Evolutionary conservation across 2,888 invertebrate species (phyloP), one percentile per base, ranked within the genome.

Genomic region (Philonicus albiceps): DNA sequence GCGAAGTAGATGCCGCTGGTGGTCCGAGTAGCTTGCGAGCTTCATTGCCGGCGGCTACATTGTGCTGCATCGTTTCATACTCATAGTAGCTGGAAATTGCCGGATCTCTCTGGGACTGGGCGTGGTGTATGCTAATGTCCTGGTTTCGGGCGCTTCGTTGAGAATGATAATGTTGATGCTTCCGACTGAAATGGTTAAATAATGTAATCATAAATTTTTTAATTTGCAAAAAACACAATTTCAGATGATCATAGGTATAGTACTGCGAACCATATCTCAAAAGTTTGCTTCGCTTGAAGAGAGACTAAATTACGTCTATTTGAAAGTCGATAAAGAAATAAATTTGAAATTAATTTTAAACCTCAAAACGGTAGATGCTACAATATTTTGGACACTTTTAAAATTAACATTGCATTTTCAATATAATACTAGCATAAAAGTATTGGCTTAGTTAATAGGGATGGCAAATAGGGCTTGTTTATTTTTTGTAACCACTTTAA

Each of bases 81-180:
- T 97, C 97, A 92, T 96, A 97, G 92, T 95, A 96, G 92, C 96
- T 97, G 87, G 96, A 96, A 88, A 95, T 95, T 5, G 97, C 96
- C 22, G 97, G 93, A 83, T 37, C 55, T 16, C 2, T 11, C 30
- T 22, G 87, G 27, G 90, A 88, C 19, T 74, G 85, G 64, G 73
- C 55, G 53, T 55, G 73, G 11, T 78, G 88, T 34, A 90, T 89
- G 72, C 90, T 90, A n/a, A 91, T 89, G 90, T 94, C 94, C 89
- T 95, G 93, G 92, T 95, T 95, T 86, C 93, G 92, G 53, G 93
- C 91, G 83, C 93, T 92, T 88, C 94, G 93, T 90, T 94, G 94
- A 6, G 94, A 94, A 90, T 95, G 94, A 90, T 95, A 95, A 90
- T 95, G 95, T 89, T 95, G 95, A 91, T 95, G 94, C 89, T 95